A percentile compares a stretch with the other conserved stretches of the same genome.
Conservation (phyloP, 2,888 invertebrate species). For the Diplolepis rosae region DNA sequence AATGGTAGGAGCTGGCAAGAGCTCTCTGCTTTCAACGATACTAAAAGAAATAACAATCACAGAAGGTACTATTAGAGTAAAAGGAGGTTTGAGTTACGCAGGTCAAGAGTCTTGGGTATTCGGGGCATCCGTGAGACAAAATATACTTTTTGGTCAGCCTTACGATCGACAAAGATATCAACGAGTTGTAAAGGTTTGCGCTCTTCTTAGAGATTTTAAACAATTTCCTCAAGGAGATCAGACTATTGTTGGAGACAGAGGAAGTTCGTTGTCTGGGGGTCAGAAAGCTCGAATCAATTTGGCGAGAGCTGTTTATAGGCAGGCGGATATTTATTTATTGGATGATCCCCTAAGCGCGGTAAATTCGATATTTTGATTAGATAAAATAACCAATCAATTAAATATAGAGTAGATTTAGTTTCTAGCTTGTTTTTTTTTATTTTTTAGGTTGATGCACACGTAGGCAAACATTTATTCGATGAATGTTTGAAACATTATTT, state of each 20-base stretch:
- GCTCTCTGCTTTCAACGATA: slow-evolving; percentile 81
- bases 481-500: slow-evolving; percentile 82
- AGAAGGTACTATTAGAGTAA: slow-evolving; percentile 79
- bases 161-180: slow-evolving; percentile 79
- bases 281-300: slow-evolving; percentile 85
- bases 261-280: slow-evolving; percentile 83
- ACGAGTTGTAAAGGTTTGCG: slow-evolving; percentile 72
- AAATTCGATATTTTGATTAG: slow-evolving; percentile 11
- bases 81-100: slow-evolving; percentile 83
- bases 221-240: slow-evolving; percentile 82
- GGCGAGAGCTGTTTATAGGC: slow-evolving; percentile 84
- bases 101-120: slow-evolving; percentile 92
- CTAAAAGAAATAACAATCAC: slow-evolving; percentile 82
- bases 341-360: slow-evolving; percentile 89
- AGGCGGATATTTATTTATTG: slow-evolving; percentile 86
- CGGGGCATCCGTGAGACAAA: slow-evolving; percentile 86
- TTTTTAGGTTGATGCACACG: slow-evolving; percentile 80
- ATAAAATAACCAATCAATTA: too few relatives aligned
- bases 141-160: slow-evolving; percentile 86
- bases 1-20: slow-evolving; percentile 85
- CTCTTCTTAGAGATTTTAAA: slow-evolving; percentile 74
- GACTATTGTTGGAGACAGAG: slow-evolving; percentile 83
- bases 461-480: slow-evolving; percentile 84
- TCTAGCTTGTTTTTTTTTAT: not conserved
- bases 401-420: not conserved